Evolutionary conservation across 2,113 vertebrate genomes (phyloP).

Genomic region (Eclectus roratus): DNA sequence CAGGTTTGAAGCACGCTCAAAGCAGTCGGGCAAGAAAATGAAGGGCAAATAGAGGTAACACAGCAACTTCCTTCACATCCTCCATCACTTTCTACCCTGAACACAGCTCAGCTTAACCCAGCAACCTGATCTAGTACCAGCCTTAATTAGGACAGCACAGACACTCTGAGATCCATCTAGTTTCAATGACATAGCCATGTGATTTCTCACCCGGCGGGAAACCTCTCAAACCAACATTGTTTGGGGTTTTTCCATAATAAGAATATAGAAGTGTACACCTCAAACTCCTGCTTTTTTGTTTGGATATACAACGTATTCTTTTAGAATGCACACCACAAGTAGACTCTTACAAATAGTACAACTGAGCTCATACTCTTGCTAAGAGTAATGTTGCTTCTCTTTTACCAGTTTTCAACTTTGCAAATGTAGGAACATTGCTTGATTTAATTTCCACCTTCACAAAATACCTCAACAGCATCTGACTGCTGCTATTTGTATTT

Average conservation of each 20-base stretch:
- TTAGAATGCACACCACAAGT: neutral
- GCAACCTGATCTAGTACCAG: neutral
- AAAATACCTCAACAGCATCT: neutral
- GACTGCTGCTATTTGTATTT: neutral
- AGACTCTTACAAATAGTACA: neutral
- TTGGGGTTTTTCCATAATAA: neutral
- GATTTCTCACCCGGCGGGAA: neutral
- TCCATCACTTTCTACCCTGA: neutral
- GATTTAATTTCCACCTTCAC: neutral
- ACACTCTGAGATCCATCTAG: neutral
- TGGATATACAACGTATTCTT: neutral
- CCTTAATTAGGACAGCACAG: neutral
- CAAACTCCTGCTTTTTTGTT: neutral
- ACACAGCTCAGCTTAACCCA: neutral
- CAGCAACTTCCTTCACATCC: neutral
- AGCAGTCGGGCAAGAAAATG: neutral
- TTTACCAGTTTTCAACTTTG: neutral
- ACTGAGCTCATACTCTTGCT: neutral
- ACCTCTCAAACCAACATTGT: neutral
- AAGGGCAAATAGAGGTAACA: neutral
- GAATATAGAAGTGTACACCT: neutral
- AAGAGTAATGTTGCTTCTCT: neutral
- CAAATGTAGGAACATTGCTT: neutral
- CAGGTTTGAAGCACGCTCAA: neutral
- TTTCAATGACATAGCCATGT: neutral